A percentile compares a stretch with the other conserved stretches of the same genome.
phyloP scores from a whole-genome alignment of 1,140 invertebrate genomes.

The Oryctes rhinoceros region DNA sequence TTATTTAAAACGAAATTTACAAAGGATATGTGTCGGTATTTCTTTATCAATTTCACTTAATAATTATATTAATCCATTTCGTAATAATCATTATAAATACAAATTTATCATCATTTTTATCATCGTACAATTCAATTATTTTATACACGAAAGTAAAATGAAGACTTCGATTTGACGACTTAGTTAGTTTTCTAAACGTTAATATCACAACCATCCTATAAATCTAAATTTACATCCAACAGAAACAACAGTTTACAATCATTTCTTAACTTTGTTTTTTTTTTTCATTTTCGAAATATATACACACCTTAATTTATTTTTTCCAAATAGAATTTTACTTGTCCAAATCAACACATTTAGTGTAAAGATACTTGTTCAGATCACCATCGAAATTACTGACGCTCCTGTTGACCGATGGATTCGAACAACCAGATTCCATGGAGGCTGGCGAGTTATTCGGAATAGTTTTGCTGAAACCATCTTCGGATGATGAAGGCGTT shows the following conservation, averaged over 20 bases:
- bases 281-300: not conserved
- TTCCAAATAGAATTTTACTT: not conserved
- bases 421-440: slow-evolving; percentile 61
- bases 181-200: slow-evolving; percentile 18
- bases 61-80: not conserved
- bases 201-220: slow-evolving; percentile 40
- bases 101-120: slow-evolving; percentile 20
- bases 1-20: slow-evolving; percentile 36
- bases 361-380: slow-evolving; percentile 63
- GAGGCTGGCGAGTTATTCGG: slow-evolving; percentile 36
- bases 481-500: slow-evolving; percentile 58
- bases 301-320: not conserved
- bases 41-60: not conserved
- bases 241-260: slow-evolving; percentile 18
- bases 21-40: slow-evolving; percentile 39
- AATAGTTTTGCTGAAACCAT: slow-evolving; percentile 36
- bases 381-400: slow-evolving; percentile 65
- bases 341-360: slow-evolving; percentile 50
- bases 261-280: not conserved
- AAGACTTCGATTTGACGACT: slow-evolving; percentile 9
- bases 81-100: slow-evolving; percentile 19
- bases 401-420: slow-evolving; percentile 62
- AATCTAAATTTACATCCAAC: slow-evolving; percentile 26
- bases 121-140: not conserved
- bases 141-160: slow-evolving; percentile 8